Base-by-base conservation (phyloP, 2,113 vertebrate species). In the Stegastes partitus region DNA sequence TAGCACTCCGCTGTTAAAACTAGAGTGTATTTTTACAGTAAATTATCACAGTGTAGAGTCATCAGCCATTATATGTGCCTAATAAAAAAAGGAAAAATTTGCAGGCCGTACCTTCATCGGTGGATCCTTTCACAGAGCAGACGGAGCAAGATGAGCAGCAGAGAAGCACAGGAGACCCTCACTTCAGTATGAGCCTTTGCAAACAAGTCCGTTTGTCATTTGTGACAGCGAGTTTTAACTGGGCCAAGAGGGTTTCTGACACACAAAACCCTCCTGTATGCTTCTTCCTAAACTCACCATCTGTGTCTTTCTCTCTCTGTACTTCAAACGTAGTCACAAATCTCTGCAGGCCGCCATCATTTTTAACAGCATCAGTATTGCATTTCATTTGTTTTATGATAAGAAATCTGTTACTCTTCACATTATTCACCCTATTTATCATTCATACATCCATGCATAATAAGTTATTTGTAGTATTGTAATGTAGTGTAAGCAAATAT, bases 31-130 rank as follows among this genome's bases (percentile, higher is more conserved):
- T 8, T 9, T 34, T 10, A 34, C 31, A 34, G 31, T 34, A 34
- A 34, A 9, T 34, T 9, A 34, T 34, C 10, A 34, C 6, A 34
- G 1, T 34, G 7, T 34, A 34, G 7, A 34, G 8, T 1, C 31
- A 34, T 34, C 8, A 34, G 12, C 12, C 2, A 42, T 42, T 4
- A 42, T 14, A 42, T 42, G 4, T 4, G 39, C 12, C 3, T 12
- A 2, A 42, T 42, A 42, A 42, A 42, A 42, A 42, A 3, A 1
- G 12, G 39, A 4, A 15, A 42, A 57, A 67, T 47, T 19, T 18
- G 31, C 31, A 34, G 31, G 7, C 87, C 93, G 0, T 94, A 96
- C 95, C 96, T 93, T 90, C 84, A 90, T 68, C 64, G 68, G 77
- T 88, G 68, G 80, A 70, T 82, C 70, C 56, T 74, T 55, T 37